phyloP scores from a whole-genome alignment of 23 tunicate species.

The Clavelina lepadiformis region DNA sequence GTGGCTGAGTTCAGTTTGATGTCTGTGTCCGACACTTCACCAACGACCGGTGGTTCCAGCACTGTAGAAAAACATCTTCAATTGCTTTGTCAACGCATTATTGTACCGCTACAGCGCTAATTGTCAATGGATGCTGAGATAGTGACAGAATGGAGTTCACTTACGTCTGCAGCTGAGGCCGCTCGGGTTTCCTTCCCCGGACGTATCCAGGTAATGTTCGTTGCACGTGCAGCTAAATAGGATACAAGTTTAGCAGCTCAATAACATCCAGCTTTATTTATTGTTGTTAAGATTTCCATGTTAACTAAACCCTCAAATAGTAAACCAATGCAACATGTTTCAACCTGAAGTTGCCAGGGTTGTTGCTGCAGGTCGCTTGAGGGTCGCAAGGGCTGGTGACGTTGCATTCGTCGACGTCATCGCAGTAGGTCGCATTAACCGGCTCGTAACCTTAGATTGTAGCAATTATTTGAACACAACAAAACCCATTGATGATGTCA shows the following conservation, averaged over 20 bases:
- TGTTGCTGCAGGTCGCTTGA: constrained; percentile 27
- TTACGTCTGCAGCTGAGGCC: constrained; percentile 22
- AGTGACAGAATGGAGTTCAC: too few species aligned
- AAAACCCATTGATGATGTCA: too few species aligned
- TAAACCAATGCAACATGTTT: too few species aligned
- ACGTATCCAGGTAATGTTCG: constrained; percentile 16
- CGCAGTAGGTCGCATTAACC: constrained; percentile 15
- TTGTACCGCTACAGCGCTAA: too few species aligned
- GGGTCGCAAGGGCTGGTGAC: constrained; percentile 1
- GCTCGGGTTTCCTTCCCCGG: background rate
- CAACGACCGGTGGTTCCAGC: background rate
- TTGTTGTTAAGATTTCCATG: too few species aligned
- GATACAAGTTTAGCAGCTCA: background rate
- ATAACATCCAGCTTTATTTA: too few species aligned
- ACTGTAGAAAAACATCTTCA: constrained; percentile 5
- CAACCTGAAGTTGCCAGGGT: constrained; percentile 12
- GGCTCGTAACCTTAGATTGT: constrained; percentile 3
- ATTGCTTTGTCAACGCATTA: too few species aligned
- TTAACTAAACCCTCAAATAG: too few species aligned
- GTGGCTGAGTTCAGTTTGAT: constrained; percentile 1
- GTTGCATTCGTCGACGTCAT: constrained; percentile 21
- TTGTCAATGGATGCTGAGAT: too few species aligned
- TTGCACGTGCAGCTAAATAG: constrained; percentile 26
- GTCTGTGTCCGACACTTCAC: background rate
- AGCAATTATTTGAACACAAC: background rate